phyloP scores from a whole-genome alignment of 1,140 invertebrate species.

The Hesperophylax magnus region DNA sequence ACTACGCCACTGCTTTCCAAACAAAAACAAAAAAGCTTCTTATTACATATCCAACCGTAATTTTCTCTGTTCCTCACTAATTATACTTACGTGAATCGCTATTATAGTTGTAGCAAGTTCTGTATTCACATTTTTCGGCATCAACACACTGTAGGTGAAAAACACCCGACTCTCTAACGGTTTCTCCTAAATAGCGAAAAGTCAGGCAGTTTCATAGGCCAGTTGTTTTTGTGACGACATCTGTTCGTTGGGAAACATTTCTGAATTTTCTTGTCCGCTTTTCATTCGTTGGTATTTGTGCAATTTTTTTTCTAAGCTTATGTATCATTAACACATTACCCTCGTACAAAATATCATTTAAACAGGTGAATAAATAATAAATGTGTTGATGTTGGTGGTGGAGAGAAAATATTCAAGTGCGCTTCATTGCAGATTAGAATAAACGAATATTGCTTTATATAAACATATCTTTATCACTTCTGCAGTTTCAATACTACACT shows the following conservation, averaged over 20 bases:
- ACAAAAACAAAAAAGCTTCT: conserved; percentile 9
- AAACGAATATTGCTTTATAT: too few species aligned
- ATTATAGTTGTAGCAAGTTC: conserved; percentile 5
- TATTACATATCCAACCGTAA: conserved; percentile 12
- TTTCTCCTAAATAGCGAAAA: conserved; percentile 4
- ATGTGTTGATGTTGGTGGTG: too few species aligned
- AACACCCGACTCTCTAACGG: background rate
- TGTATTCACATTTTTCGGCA: background rate
- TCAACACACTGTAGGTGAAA: conserved; percentile 22
- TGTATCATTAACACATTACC: too few species aligned
- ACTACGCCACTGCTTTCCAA: too few species aligned
- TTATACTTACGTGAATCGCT: conserved; percentile 13
- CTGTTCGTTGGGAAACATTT: conserved; percentile 13
- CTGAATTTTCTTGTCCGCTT: background rate
- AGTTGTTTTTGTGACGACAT: conserved; percentile 10
- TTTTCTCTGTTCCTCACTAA: conserved; percentile 3
- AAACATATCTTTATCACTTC: too few species aligned
- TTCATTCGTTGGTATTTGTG: too few species aligned
- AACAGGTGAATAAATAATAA: too few species aligned
- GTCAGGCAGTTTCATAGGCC: conserved; percentile 7
- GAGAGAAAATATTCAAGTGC: too few species aligned
- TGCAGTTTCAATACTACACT: too few species aligned
- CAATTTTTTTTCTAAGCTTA: too few species aligned
- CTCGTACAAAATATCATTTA: too few species aligned
- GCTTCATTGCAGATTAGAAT: too few species aligned